phyloP scores from a whole-genome alignment of 2,797 vertebrate species.

The Okamejei kenojei region DNA sequence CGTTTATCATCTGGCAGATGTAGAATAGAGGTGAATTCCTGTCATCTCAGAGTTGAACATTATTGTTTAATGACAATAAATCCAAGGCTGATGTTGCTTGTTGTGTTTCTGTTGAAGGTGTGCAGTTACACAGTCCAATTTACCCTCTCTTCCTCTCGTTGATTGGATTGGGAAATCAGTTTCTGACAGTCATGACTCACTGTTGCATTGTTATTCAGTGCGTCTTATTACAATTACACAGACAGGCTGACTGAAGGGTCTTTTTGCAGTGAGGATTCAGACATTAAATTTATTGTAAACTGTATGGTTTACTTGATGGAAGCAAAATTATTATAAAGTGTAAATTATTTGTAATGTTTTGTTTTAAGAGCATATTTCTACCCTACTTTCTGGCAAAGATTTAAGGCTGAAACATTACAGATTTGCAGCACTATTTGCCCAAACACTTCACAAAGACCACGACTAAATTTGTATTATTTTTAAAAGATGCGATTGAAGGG shows the following conservation, averaged over 20 bases:
- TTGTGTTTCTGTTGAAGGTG: too few species aligned
- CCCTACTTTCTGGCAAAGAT: background rate
- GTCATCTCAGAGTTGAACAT: too few species aligned
- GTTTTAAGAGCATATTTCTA: background rate
- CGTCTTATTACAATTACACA: background rate
- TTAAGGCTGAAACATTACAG: background rate
- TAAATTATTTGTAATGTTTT: background rate
- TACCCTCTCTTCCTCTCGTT: background rate
- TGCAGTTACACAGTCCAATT: background rate
- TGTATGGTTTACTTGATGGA: background rate
- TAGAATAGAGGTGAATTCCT: too few species aligned
- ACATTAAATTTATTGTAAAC: background rate
- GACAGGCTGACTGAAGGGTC: conserved; percentile 4
- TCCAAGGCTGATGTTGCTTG: too few species aligned
- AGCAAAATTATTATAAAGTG: background rate
- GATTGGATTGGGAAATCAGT: background rate
- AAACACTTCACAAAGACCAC: background rate
- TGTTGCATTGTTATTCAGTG: background rate
- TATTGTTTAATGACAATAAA: too few species aligned
- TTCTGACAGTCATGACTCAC: background rate
- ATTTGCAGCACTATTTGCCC: background rate
- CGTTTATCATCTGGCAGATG: too few species aligned
- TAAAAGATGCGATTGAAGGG: background rate
- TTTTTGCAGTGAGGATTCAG: background rate
- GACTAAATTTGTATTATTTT: background rate